Evolutionary conservation across 1,140 invertebrate genomes (phyloP), one percentile per base, ranked within the genome.

Genomic region (Potamilus streckersoni): DNA sequence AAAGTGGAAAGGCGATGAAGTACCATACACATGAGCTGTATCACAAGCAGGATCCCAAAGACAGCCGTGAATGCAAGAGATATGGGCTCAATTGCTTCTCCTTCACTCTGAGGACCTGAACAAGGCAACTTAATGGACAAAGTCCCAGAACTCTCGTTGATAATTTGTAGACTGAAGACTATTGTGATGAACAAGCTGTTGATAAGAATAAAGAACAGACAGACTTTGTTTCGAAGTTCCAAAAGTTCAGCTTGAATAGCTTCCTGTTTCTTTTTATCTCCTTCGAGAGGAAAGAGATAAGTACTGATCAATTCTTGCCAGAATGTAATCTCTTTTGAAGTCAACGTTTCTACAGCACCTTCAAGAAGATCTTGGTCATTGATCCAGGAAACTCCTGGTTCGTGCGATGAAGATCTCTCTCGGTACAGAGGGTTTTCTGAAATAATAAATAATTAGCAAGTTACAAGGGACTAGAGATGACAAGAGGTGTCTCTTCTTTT

Each of bases 141-240:
- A 23, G 31, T 61, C 14, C 66, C 61, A 61, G 77, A 60, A 67
- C 78, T 66, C 60, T 58, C 19, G 72, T 68, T 68, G 68, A 78
- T 73, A 79, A 72, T 73, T 75, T 81, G 68, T 56, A 83, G 69
- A 59, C 71, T 66, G 65, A 74, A 87, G 31, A 86, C 81, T 5
- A 88, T 79, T 0, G 86, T 78, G 27, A 88, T 78, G 73, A 85
- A 88, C n/a, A 88, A 71, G 17, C 71, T 79, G 74, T 88, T 88
- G 59, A 87, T 80, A 19, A 87, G 80, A 60, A 85, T 82, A 72
- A 87, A 88, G 27, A 81, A 82, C 69, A 87, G 79, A 64, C 83
- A 88, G 0, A 95, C 95, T 86, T 95, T 94, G 91, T 98, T 96
- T 88, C 97, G 72, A 82, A 98, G 92, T 88, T 97, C 96, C 92